phyloP scores from a whole-genome alignment of 2,888 invertebrate species.

The Bugula neritina region DNA sequence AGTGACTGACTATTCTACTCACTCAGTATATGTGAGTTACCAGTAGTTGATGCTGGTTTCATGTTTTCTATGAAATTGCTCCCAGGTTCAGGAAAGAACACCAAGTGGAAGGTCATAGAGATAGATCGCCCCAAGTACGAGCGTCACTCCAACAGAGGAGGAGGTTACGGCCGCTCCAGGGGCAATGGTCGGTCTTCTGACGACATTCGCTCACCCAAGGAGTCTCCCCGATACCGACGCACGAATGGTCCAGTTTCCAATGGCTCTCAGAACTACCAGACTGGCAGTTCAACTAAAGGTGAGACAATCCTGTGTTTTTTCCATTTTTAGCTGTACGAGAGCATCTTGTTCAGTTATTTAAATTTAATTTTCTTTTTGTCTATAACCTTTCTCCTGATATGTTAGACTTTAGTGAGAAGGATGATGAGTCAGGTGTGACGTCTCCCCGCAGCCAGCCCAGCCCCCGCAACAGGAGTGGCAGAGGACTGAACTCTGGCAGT shows the following conservation, averaged over 20 bases:
- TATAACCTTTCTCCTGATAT: too few species aligned
- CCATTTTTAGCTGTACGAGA: too few species aligned
- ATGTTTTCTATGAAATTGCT: too few species aligned
- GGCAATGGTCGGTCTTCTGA: not conserved
- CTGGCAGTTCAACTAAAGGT: too few species aligned
- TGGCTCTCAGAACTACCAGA: too few species aligned
- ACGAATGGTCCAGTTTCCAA: not conserved
- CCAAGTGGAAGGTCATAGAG: constrained; percentile 87
- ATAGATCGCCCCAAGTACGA: constrained; percentile 67
- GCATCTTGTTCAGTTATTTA: too few species aligned
- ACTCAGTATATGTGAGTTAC: too few species aligned
- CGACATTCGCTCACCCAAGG: not conserved
- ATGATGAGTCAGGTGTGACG: not conserved
- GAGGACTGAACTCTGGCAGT: not conserved
- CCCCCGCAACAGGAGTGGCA: not conserved
- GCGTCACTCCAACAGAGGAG: constrained; percentile 28
- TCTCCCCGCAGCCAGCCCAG: not conserved
- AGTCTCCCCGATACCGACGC: constrained; percentile 5
- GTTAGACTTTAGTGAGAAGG: not conserved
- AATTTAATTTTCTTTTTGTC: too few species aligned
- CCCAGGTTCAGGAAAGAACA: constrained; percentile 47
- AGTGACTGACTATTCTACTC: too few species aligned
- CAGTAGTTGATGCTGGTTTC: too few species aligned
- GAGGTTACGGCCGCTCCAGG: not conserved
- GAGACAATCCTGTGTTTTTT: too few species aligned